These are phyloP conservation scores for Mesochorus sp. DNA, from an alignment of 2,888 invertebrate genomes.

Conservation along the genomic window DNA sequence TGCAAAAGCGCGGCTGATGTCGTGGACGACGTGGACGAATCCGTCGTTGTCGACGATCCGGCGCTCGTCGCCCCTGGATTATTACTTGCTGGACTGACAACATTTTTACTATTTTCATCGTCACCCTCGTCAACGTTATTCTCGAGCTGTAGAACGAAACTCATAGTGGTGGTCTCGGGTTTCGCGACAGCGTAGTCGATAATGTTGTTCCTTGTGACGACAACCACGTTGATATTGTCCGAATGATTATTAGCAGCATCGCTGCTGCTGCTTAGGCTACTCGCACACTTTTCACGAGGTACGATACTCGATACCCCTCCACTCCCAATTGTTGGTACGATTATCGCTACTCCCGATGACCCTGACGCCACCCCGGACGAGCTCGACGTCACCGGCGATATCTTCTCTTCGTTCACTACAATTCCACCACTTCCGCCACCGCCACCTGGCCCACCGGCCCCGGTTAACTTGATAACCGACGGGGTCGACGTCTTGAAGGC, in stretches of 20 bases:
- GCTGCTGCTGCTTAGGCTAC: slow-evolving; percentile 39
- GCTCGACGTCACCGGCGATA: slow-evolving; percentile 65
- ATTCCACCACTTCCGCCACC: slow-evolving; percentile 70
- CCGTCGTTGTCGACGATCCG: slow-evolving; percentile 37
- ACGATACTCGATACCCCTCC: slow-evolving; percentile 2
- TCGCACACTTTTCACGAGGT: slow-evolving; percentile 29
- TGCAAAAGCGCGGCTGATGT: slow-evolving; percentile 20
- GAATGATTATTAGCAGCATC: slow-evolving; percentile 35
- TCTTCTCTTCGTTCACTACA: slow-evolving; percentile 66
- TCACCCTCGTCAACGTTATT: slow-evolving; percentile 44
- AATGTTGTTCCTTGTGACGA: slow-evolving; percentile 1
- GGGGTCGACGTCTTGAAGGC: slow-evolving; percentile 82
- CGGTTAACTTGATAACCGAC: slow-evolving; percentile 81
- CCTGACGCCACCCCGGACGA: not conserved
- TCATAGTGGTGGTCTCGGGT: slow-evolving; percentile 54
- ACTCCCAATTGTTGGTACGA: slow-evolving; percentile 16
- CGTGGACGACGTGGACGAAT: slow-evolving; percentile 32
- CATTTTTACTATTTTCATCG: slow-evolving; percentile 52
- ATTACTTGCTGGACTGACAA: not conserved
- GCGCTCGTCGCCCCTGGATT: slow-evolving; percentile 11
- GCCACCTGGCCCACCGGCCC: slow-evolving; percentile 78
- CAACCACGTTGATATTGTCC: slow-evolving; percentile 9
- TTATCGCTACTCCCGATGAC: slow-evolving; percentile 16
- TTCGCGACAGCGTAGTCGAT: slow-evolving; percentile 54
- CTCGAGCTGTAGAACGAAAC: slow-evolving; percentile 53